Percentiles rank a stretch among this genome's conserved stretches.
Conservation (phyloP, 2,797 vertebrate species). For the Peromyscus eremicus region DNA sequence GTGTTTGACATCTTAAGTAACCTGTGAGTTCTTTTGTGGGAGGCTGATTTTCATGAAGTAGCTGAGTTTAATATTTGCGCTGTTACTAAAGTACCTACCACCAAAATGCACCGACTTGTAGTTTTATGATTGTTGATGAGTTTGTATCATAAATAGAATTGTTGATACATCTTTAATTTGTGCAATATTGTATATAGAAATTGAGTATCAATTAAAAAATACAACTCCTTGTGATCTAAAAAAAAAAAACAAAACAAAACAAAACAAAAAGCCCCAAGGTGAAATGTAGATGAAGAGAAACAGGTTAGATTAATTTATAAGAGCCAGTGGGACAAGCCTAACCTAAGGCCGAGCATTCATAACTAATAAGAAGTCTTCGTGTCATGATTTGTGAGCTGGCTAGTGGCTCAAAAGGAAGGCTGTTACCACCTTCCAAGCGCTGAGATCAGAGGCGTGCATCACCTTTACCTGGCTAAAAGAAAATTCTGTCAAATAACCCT, state of each 20-base stretch:
- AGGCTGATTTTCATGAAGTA: conserved; percentile 68
- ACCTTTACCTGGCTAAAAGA: not conserved
- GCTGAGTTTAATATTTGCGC: not conserved
- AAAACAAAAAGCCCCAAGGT: not conserved
- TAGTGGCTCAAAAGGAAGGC: not conserved
- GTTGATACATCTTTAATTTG: conserved; percentile 74
- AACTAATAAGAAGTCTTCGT: not conserved
- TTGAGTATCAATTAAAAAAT: conserved; percentile 82
- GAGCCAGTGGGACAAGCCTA: not conserved
- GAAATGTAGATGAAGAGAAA: not conserved
- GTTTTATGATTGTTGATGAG: conserved; percentile 70
- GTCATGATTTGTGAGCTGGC: not conserved
- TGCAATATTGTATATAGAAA: conserved; percentile 81
- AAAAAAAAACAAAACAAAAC: no score
- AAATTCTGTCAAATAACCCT: not conserved
- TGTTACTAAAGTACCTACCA: conserved; percentile 63
- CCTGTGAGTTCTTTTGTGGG: conserved; percentile 64
- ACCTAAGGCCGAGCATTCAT: not conserved
- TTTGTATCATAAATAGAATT: conserved; percentile 75
- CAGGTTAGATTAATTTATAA: not conserved
- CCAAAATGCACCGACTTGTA: conserved; percentile 67
- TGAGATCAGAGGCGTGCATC: not conserved
- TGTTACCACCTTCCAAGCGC: not conserved
- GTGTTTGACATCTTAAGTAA: conserved; percentile 54
- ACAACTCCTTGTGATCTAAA: conserved; percentile 68